Evolutionary conservation across 2,797 vertebrate species (phyloP), one percentile per base, ranked within the genome.

Genomic region (Sebastolobus alascanus): DNA sequence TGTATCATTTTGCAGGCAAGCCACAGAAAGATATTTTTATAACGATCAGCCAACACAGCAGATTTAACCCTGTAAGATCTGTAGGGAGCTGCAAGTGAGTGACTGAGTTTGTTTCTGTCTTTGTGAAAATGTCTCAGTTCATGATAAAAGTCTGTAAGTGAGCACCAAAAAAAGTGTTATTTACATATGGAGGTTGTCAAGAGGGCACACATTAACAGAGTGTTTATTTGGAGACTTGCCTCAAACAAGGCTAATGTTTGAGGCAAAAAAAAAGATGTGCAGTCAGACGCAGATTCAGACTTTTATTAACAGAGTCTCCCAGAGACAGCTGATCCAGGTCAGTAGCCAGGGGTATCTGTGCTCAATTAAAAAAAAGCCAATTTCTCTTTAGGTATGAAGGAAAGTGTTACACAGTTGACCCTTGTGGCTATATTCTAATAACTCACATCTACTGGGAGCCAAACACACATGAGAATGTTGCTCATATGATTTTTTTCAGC

Each of bases 291-390:
- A 73, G 27, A 70, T 8, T 76, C 55, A 63, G 71, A 68, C 40
- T 73, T 84, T 73, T 31, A 82, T 84, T 74, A 86, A 71, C 9
- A 3, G 59, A 79, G 68, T 73, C 67, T 88, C 75, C 77, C 16
- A 27, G 77, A 85, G 68, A 76, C 29, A n/a, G 52, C 77, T 80
- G 73, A 87, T 84, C 82, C 87, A 89, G 82, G 79, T 86, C 82
- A 84, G 84, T 55, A 73, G 73, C 63, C 64, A 50, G 54, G 67
- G 64, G 73, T 60, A 46, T 84, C 59, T 68, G 67, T 60, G 68
- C 80, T 81, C 55, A 79, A 88, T 84, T 77, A 84, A 84, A 84
- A 86, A 84, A 50, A 50, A 50, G n/a, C 29, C 37, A 68, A 84
- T 79, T 77, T 82, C 71, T 84, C 84, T 80, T 77, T 63, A 31